A percentile compares a stretch with the other conserved stretches of the same genome.
Conservation (phyloP, 2,888 invertebrate species). For the Pollenia griseotomentosa region DNA sequence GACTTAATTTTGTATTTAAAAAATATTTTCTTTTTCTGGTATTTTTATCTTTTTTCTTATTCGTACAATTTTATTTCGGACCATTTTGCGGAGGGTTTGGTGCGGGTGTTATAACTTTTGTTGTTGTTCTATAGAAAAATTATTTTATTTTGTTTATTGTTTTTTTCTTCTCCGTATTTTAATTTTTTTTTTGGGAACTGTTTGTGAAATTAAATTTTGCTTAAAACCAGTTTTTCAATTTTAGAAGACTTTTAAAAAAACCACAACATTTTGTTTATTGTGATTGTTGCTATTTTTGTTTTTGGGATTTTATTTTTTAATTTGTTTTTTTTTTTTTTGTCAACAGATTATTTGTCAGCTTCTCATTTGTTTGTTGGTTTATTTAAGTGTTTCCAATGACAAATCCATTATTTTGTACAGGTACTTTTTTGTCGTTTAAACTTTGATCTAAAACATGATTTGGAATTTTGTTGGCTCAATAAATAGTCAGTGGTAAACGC, state of each 20-base stretch:
- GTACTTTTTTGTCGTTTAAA: conserved; percentile 55
- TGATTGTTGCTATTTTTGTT: conserved; percentile 5
- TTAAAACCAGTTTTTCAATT: conserved; percentile 70
- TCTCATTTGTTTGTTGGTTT: conserved; percentile 59
- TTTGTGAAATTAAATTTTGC: conserved; percentile 64
- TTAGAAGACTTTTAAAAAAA: conserved; percentile 56
- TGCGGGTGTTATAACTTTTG: conserved; percentile 64
- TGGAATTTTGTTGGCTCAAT: conserved; percentile 27
- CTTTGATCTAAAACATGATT: conserved; percentile 66
- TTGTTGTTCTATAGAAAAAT: conserved; percentile 49
- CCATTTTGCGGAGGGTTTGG: conserved; percentile 17
- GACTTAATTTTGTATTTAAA: conserved; percentile 23
- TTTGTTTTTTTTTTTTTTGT: conserved; percentile 54
- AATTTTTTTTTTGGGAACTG: conserved; percentile 54
- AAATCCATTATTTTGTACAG: conserved; percentile 58
- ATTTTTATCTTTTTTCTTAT: conserved; percentile 34
- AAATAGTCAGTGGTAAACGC: conserved; percentile 10
- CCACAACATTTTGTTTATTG: conserved; percentile 43
- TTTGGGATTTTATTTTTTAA: conserved; percentile 17
- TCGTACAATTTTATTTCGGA: conserved; percentile 30
- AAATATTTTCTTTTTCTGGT: conserved; percentile 53
- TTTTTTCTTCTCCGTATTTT: conserved; percentile 34
- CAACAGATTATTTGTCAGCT: conserved; percentile 71
- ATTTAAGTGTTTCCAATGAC: conserved; percentile 63
- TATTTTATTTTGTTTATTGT: conserved; percentile 44